These are phyloP conservation scores for Potorous gilbertii DNA, from an alignment of 2,797 vertebrate genomes.

Conservation along the genomic window DNA sequence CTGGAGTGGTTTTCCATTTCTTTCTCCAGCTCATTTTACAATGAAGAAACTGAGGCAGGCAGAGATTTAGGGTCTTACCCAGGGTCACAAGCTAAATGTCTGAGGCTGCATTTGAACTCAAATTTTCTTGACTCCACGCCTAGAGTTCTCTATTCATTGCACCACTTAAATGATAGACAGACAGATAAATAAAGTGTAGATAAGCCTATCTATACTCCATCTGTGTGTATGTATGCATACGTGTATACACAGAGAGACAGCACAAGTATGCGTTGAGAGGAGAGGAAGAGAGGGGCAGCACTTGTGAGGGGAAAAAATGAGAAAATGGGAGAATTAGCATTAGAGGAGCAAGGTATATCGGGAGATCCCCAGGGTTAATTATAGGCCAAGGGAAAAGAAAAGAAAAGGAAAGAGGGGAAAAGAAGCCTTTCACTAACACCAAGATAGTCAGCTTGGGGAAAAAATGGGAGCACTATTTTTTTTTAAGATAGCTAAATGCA, in stretches of 20 bases:
- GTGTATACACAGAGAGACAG: background rate
- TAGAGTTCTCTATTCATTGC: background rate
- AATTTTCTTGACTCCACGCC: background rate
- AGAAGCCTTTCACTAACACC: background rate
- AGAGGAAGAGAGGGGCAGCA: background rate
- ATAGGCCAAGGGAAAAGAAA: background rate
- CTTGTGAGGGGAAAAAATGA: background rate
- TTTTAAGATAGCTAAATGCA: background rate
- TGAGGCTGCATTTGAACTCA: background rate
- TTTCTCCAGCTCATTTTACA: too few relatives aligned
- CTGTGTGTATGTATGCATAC: too few relatives aligned
- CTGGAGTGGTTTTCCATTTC: too few relatives aligned
- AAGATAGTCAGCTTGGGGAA: background rate
- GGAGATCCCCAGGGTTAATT: background rate
- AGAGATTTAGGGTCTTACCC: too few relatives aligned
- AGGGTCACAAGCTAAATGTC: too few relatives aligned
- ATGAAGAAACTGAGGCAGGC: too few relatives aligned
- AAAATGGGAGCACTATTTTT: background rate
- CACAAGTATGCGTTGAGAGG: background rate
- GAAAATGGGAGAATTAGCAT: background rate
- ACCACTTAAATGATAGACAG: background rate
- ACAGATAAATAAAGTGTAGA: too few relatives aligned
- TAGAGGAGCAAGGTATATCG: background rate
- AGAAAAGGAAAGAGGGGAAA: background rate
- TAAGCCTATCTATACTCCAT: background rate